Evolutionary conservation across 2,113 vertebrate genomes (phyloP).

Genomic region (Brachyhypopomus occidentalis): DNA sequence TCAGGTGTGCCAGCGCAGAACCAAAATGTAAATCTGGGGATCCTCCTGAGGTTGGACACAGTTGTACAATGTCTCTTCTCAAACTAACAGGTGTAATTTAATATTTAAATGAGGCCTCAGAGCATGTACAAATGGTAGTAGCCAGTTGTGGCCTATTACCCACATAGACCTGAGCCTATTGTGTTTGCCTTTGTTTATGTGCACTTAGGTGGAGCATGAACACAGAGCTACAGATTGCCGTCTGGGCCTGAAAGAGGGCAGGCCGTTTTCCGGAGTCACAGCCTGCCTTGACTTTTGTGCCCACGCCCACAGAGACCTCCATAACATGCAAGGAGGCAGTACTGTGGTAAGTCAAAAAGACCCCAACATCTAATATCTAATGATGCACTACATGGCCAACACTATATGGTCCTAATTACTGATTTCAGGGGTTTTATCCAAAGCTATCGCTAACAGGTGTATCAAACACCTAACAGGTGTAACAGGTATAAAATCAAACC

Average conservation of each 20-base stretch:
- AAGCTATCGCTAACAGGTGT: too few relatives aligned
- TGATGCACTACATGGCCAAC: not conserved
- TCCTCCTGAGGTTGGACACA: not conserved
- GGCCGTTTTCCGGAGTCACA: constrained; percentile 96
- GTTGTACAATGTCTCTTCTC: too few relatives aligned
- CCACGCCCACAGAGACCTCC: constrained; percentile 94
- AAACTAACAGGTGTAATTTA: not conserved
- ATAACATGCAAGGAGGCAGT: constrained; percentile 96
- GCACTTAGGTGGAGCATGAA: constrained; percentile 87
- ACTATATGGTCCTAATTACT: too few relatives aligned
- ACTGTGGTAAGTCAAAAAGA: constrained; percentile 84
- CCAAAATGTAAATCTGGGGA: not conserved
- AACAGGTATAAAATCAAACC: too few relatives aligned
- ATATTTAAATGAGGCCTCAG: not conserved
- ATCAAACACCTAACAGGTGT: too few relatives aligned
- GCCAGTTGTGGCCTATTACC: not conserved
- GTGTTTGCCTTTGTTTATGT: constrained; percentile 70
- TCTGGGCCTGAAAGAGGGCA: constrained; percentile 88
- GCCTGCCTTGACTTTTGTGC: constrained; percentile 97
- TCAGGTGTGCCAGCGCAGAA: not conserved
- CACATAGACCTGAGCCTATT: not conserved
- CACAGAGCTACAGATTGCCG: constrained; percentile 90
- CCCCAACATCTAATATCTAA: not conserved
- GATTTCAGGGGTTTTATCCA: too few relatives aligned
- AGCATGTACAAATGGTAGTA: not conserved